phyloP scores from a whole-genome alignment of 2,113 vertebrate species.

The Tympanuchus pallidicinctus region DNA sequence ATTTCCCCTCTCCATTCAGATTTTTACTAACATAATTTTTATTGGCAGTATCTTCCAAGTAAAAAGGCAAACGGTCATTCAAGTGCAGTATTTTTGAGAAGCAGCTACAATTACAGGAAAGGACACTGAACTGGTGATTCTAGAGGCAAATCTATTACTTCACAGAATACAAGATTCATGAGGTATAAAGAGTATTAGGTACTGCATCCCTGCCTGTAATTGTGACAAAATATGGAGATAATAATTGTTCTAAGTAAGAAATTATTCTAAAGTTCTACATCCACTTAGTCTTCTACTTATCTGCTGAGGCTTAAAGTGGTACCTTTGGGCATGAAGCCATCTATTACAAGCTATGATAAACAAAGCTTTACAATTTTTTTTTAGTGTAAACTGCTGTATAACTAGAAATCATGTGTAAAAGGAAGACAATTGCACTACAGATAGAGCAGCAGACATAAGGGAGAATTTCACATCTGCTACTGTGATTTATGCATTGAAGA shows the following conservation, averaged over 20 bases:
- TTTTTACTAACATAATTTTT: not conserved
- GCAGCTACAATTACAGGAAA: slow-evolving; percentile 15
- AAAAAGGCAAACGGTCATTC: not conserved
- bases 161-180: not conserved
- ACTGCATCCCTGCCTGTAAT: not conserved
- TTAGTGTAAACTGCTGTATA: not conserved
- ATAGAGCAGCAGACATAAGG: not conserved
- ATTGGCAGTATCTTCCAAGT: not conserved
- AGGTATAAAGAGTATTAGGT: not conserved
- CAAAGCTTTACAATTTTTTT: not conserved
- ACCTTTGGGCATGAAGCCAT: not conserved
- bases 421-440: not conserved
- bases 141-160: slow-evolving; percentile 9
- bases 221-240: not conserved
- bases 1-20: not conserved
- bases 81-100: slow-evolving; percentile 22
- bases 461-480: not conserved
- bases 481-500: not conserved
- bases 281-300: not conserved
- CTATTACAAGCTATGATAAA: not conserved
- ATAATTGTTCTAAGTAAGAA: not conserved
- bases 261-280: not conserved
- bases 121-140: slow-evolving; percentile 16
- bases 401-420: not conserved
- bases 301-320: not conserved